A percentile compares a stretch with the other conserved stretches of the same genome.
Conservation (phyloP, 2,888 invertebrate species). For the Rhaphigaster nebulosa region DNA sequence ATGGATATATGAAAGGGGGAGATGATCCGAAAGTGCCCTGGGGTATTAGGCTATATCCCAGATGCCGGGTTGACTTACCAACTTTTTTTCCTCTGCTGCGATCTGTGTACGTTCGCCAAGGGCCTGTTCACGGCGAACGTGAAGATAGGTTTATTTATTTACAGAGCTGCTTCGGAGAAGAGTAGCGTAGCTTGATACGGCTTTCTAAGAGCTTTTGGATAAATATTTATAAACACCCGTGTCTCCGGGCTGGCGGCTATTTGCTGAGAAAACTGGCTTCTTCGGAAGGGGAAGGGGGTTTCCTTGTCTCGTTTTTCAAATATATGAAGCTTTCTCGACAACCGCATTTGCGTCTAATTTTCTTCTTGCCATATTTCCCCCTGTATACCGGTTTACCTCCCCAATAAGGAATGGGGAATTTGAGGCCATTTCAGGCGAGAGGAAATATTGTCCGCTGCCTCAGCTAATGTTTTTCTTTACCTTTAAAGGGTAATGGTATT, state of each 20-base stretch:
- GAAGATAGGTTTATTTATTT: conserved; percentile 47
- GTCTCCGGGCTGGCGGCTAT: conserved; percentile 34
- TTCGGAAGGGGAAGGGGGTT: neutral
- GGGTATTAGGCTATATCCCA: conserved; percentile 7
- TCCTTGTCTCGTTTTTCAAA: conserved; percentile 18
- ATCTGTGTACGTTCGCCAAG: conserved; percentile 36
- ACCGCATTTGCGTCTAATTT: conserved; percentile 36
- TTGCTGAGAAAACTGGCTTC: conserved; percentile 52
- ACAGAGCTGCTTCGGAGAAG: neutral
- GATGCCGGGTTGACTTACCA: neutral
- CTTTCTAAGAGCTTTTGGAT: conserved; percentile 43
- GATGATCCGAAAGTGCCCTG: neutral
- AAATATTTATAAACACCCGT: conserved; percentile 54
- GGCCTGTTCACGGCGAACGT: conserved; percentile 20
- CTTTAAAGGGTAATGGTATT: neutral
- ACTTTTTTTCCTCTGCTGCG: neutral
- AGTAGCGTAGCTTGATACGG: conserved; percentile 39
- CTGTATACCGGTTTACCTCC: neutral
- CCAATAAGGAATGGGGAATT: conserved; percentile 6
- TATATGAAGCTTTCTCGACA: conserved; percentile 19
- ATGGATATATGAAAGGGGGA: neutral
- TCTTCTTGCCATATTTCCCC: conserved; percentile 14
- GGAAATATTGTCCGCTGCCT: neutral
- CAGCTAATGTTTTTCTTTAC: neutral
- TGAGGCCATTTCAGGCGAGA: neutral